Percentiles rank a stretch among this genome's conserved stretches.
These are phyloP conservation scores for Drosophila serrata DNA, from an alignment of 1,140 invertebrate genomes.

Conservation along the genomic window DNA sequence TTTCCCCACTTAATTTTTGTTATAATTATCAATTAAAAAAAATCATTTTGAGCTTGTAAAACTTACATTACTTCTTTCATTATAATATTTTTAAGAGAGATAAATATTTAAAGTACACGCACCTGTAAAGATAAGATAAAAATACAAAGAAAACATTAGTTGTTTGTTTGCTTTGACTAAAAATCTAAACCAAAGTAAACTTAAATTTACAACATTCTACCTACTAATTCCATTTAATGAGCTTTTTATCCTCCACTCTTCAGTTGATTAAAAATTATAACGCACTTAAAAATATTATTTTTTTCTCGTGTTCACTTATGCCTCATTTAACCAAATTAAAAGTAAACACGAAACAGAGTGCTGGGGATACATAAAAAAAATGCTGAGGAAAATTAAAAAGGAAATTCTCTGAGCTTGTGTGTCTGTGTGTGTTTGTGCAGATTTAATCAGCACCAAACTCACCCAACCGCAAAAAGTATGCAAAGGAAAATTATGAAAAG, in stretches of 20 bases:
- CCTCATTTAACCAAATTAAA: slow-evolving; percentile 84
- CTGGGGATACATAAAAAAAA: slow-evolving; percentile 24
- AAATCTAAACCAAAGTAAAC: not conserved
- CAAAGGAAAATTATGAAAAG: slow-evolving; percentile 67
- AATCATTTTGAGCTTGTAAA: too few species aligned
- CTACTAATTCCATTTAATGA: not conserved
- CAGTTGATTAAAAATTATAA: slow-evolving; percentile 80
- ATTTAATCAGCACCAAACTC: slow-evolving; percentile 68
- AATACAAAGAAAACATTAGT: slow-evolving; percentile 20
- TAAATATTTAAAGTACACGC: slow-evolving; percentile 13
- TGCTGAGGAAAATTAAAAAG: slow-evolving; percentile 62
- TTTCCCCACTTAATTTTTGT: not conserved
- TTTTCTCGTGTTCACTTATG: slow-evolving; percentile 67
- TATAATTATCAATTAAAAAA: not conserved
- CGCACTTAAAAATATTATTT: slow-evolving; percentile 71
- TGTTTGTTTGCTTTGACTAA: not conserved
- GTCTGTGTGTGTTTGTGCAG: slow-evolving; percentile 36
- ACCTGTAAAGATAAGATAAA: slow-evolving; percentile 59
- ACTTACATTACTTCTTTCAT: slow-evolving; percentile 19
- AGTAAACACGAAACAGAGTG: slow-evolving; percentile 70
- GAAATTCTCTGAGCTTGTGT: slow-evolving; percentile 32
- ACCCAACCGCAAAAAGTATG: slow-evolving; percentile 75
- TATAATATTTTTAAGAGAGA: not conserved
- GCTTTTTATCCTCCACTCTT: slow-evolving; percentile 15
- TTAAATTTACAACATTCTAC: not conserved